Percentiles rank a stretch among this genome's conserved stretches.
phyloP scores from a whole-genome alignment of 1,140 invertebrate species.

The Lepidurus packardi region DNA sequence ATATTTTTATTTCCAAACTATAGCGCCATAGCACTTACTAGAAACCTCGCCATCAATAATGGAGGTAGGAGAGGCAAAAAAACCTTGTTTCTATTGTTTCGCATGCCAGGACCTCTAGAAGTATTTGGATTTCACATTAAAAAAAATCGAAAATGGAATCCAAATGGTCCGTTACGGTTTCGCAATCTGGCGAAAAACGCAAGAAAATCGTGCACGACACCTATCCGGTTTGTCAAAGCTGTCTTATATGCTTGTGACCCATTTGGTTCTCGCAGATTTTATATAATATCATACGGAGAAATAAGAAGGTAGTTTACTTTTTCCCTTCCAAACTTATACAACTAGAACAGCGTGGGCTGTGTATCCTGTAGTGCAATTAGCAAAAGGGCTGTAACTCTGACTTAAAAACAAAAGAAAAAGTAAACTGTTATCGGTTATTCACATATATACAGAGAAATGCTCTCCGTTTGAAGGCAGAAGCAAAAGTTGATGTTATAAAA shows the following conservation, averaged over 20 bases:
- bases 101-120: neutral
- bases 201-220: neutral
- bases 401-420: no score
- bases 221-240: neutral
- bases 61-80: neutral
- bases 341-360: no score
- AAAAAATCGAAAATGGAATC: neutral
- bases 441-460: no score
- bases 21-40: neutral
- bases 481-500: neutral
- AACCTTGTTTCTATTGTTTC: neutral
- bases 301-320: no score
- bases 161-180: constrained; percentile 1
- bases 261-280: neutral
- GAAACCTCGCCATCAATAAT: neutral
- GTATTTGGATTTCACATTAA: neutral
- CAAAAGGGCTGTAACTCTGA: no score
- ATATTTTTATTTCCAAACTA: neutral
- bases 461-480: no score
- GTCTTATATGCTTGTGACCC: neutral
- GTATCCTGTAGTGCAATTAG: no score
- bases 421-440: no score
- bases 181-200: neutral
- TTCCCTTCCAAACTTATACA: no score
- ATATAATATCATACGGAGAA: no score